Base-by-base conservation (phyloP, 2,797 vertebrate species). In the Sphenopsis melanotis region DNA sequence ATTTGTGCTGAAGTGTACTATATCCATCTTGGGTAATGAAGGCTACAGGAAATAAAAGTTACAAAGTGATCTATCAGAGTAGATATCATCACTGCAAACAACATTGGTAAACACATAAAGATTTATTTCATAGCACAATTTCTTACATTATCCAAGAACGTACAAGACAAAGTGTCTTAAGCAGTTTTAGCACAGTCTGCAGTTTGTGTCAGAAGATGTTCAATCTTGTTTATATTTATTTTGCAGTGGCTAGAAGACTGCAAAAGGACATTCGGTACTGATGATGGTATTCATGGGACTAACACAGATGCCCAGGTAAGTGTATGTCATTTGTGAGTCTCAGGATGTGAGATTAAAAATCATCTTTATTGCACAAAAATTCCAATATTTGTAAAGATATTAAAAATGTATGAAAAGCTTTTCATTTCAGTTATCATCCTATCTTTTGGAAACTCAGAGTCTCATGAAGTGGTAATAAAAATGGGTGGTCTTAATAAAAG, bases 191-290 rank as follows among this genome's bases (percentile, higher is more conserved):
- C 61, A 37, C 0, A 59, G 36, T 46, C 63, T 83, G 66, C 44
- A n/a, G 49, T 83, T 76, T 90, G 15, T 89, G 87, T 92, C 63
- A 66, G 63, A 69, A 37, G 46, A 57, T 22, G 9, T 83, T 93
- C 82, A 29, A 41, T 68, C 50, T 87, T 95, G 50, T 78, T 85
- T 69, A 2, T 80, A 41, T 94, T 78, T 96, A 92, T 89, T 81
- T 93, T 96, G n/a, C 81, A 99, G 99, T 99, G 99, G 99, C 97
- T 99, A 87, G 98, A 99, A 80, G 99, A 99, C 96, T 99, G 99
- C 98, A 99, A 98, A 98, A 99, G 98, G 96, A 99, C 99, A 8
- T 99, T 99, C 93, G 98, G 99, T 74, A 98, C 98, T 90, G 98
- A 99, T 97, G 98, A 99, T 75, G 96, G 98, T 93, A 96, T 97